Base-by-base conservation (phyloP, 1,140 invertebrate species). In the Zaprionus camerounensis region DNA sequence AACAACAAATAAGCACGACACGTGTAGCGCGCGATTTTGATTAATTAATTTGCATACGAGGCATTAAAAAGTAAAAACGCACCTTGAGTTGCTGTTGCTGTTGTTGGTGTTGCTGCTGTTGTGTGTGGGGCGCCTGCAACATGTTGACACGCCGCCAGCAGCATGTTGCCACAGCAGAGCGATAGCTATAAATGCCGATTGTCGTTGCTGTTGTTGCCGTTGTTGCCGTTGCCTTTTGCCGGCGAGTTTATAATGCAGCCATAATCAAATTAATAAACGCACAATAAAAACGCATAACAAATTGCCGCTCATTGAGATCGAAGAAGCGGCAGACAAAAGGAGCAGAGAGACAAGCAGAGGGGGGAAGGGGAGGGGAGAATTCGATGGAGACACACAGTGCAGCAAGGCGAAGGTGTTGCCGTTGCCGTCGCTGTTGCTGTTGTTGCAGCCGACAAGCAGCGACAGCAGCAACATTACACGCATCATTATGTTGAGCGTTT, bases 271-370 rank as follows among this genome's bases (percentile, higher is more conserved):
- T 87, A 82, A 87, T 87, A 87, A 83, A 81, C 80, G 85, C 78
- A 90, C 86, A 90, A 90, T 90, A 90, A 90, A 90, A 90, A 82
- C 79, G 86, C 81, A 82, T 90, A 91, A 91, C 82, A 90, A 90
- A 90, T 90, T 91, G 86, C 75, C 78, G 82, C 72, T 76, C 76
- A 79, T 71, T 71, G 63, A 68, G 78, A 71, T 57, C 68, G 51
- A 59, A 67, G 46, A 41, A 34, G 58, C 64, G 70, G 44, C 63
- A 56, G 5, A 73, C 75, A 68, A 77, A 56, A 77, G 61, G 55
- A 26, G 26, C 51, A 7, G 28, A 34, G 17, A 62, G n/a, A 15
- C 15, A 12, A 28, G 49, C 4, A 68, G n/a, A 11, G 41, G 15
- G 31, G 28, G 20, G 11, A 11, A n/a, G n/a, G 17, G 3, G 9